Base-by-base conservation (phyloP, 2,113 vertebrate species). In the Aegithalos caudatus region DNA sequence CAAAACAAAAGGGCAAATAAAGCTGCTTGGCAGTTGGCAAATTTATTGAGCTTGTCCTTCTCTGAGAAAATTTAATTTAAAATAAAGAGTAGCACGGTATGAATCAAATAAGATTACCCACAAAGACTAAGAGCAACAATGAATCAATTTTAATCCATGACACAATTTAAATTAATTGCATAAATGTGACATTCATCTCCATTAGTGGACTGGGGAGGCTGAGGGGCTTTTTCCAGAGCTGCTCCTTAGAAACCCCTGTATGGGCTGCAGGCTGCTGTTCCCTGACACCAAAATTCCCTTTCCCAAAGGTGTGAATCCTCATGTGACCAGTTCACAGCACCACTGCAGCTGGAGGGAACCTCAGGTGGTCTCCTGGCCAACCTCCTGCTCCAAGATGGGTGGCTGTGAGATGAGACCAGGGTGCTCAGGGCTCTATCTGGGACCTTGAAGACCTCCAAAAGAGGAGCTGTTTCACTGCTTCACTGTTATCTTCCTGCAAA, bases 51-150 rank as follows among this genome's bases (percentile, higher is more conserved):
- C 86, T 92, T 88, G 88, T 93, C 82, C 51, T 71, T 94, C 53
- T 67, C 66, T 76, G 20, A 58, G 81, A 79, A 87, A 78, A 84
- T 92, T 84, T 71, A 91, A 95, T 94, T 83, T 88, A 73, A 96
- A 87, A 93, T 82, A 77, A 86, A 72, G 91, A 90, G 53, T 44
- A 85, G 57, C 85, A 82, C 0, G 1, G 56, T 79, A 48, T 87
- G 81, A 85, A 84, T 91, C 65, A 82, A 94, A 48, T 91, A 57
- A 91, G 84, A 87, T 89, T 81, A 87, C 51, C 69, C 81, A 38
- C 51, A 40, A 84, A 91, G 67, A 33, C n/a, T 42, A 86, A 78
- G 25, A 89, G 33, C 81, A 84, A 28, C n/a, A 35, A 65, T 62
- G 42, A 84, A 91, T 92, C 77, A 10, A 38, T 91, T 95, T 84